phyloP scores from a whole-genome alignment of 2,797 vertebrate species.

The Chloroceryle amazona region DNA sequence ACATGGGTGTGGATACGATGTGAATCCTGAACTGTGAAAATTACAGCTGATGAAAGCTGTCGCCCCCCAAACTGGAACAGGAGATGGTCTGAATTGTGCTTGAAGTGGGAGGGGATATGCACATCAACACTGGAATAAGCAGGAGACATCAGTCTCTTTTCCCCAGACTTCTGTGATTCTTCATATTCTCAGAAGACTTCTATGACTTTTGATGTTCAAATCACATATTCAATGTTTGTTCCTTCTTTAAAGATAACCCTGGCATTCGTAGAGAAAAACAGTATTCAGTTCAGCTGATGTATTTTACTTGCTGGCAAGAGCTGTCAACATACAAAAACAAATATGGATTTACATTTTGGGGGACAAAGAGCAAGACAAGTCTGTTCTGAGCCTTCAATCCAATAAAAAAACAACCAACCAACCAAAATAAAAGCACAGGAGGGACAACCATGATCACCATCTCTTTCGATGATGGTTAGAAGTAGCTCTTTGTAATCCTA shows the following conservation, averaged over 20 bases:
- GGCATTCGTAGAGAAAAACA: not conserved
- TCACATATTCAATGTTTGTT: not conserved
- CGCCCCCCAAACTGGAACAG: not conserved
- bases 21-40: not conserved
- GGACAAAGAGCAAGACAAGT: not conserved
- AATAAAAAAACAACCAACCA: not conserved
- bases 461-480: not conserved
- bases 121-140: not conserved
- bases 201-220: not conserved
- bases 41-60: not conserved
- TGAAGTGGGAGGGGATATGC: not conserved
- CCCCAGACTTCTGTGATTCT: not conserved
- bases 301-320: not conserved
- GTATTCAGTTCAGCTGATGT: not conserved
- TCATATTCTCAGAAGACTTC: not conserved
- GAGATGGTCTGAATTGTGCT: not conserved
- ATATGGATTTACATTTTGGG: not conserved
- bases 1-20: not conserved
- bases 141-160: not conserved
- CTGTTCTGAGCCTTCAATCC: not conserved
- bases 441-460: not conserved
- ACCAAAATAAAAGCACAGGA: not conserved
- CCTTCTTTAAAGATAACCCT: not conserved
- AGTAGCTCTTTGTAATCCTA: not conserved
- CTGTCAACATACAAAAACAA: not conserved